Base-by-base conservation (phyloP, 2,888 invertebrate species). In the Congeria kusceri region DNA sequence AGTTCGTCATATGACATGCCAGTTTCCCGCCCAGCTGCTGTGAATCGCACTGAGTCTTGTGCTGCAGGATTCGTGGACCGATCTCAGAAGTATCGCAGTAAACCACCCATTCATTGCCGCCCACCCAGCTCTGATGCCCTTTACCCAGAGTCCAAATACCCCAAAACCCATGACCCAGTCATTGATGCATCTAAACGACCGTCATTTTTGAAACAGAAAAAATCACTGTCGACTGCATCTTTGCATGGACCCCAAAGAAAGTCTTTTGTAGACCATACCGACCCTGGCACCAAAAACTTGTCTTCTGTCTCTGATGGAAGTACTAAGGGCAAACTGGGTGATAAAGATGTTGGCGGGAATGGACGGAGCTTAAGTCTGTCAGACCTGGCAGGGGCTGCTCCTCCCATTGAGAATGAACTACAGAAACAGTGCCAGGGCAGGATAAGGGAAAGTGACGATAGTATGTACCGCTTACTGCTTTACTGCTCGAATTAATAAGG, bases 281-380 rank as follows among this genome's bases (percentile, higher is more conserved):
- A 68, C 20, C 65, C 63, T 3, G 68, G 61, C 0, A 49, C 20
- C 29, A 71, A 66, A 23, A 75, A 83, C 32, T 46, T 68, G 18
- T 39, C 61, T 32, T 29, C 58, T 3, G 44, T 65, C 53, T 64
- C 28, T 13, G 61, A 66, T 18, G 65, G 44, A 39, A 64, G 47
- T 15, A 44, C 25, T 1, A 18, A 39, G 53, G 64, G 57, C 57
- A 57, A 25, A 28, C 29, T 25, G 18, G 70, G 77, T 49, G 77
- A 77, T 61, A 64, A 61, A 47, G 84, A 84, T 29, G 76, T 73
- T n/a, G 11, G 28, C 75, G 23, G 69, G 62, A 53, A 53, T 56
- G 84, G 81, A n/a, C 62, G 85, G 28, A 87, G 87, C 69, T 70
- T 86, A 20, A 87, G 87, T 63, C 57, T 87, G 82, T 81, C 85